These are phyloP conservation scores for Saccostrea glomerata DNA, from an alignment of 1,140 invertebrate species.

Conservation along the genomic window DNA sequence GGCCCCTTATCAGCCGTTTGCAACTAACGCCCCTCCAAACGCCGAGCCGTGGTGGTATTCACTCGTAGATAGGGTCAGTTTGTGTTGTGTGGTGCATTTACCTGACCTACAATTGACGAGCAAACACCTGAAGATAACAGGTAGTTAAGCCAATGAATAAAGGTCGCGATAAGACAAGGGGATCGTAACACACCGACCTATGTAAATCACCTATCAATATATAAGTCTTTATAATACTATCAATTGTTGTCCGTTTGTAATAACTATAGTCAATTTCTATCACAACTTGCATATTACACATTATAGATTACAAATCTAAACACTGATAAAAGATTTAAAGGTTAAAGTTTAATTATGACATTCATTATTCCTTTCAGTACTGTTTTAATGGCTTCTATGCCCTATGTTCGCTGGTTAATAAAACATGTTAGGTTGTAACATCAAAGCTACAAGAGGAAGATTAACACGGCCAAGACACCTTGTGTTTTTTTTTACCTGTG, in stretches of 20 bases:
- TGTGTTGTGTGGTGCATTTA: slow-evolving; percentile 30
- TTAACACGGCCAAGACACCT: not conserved
- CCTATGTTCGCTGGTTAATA: not conserved
- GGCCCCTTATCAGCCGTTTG: slow-evolving; percentile 22
- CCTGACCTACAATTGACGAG: slow-evolving; percentile 27
- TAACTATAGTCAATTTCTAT: not conserved
- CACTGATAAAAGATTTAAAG: not conserved
- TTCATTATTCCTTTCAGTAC: not conserved
- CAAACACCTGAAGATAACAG: slow-evolving; percentile 37
- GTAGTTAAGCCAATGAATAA: slow-evolving; percentile 34
- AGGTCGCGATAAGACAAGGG: slow-evolving; percentile 21
- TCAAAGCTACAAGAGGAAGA: slow-evolving; percentile 21
- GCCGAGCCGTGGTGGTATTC: slow-evolving; percentile 14
- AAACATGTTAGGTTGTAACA: not conserved
- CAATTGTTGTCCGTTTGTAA: not conserved
- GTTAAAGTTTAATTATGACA: not conserved
- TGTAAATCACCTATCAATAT: slow-evolving; percentile 8
- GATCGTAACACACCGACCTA: slow-evolving; percentile 16
- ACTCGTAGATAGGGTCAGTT: slow-evolving; percentile 24
- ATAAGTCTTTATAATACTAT: not conserved
- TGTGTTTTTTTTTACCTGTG: slow-evolving; percentile 24
- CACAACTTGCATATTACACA: not conserved
- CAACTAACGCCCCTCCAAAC: slow-evolving; percentile 28
- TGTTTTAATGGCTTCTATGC: not conserved
- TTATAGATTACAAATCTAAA: not conserved